Percentiles rank a stretch among this genome's conserved stretches.
phyloP scores from a whole-genome alignment of 2,113 vertebrate species.

The Pagrus major region DNA sequence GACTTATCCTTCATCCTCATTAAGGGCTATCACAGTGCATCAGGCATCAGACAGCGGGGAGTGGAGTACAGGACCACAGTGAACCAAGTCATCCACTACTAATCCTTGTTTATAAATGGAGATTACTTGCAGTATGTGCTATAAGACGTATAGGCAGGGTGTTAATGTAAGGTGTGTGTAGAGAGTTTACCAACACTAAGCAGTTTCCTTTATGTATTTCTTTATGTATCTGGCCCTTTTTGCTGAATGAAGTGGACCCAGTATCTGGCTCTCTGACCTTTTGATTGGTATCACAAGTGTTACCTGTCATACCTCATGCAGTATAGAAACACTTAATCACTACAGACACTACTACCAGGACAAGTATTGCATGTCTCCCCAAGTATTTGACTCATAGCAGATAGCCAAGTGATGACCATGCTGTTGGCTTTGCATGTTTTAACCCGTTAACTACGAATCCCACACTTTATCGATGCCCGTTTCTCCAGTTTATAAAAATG shows the following conservation, averaged over 20 bases:
- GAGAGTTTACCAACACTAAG: conserved; percentile 67
- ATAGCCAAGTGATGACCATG: conserved; percentile 49
- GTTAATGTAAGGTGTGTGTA: conserved; percentile 49
- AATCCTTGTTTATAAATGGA: conserved; percentile 55
- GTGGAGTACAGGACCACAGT: conserved; percentile 63
- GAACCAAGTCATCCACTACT: conserved; percentile 68
- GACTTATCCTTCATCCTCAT: conserved; percentile 81
- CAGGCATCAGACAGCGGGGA: conserved; percentile 64
- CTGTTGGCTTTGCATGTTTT: conserved; percentile 35
- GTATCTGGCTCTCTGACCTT: conserved; percentile 25
- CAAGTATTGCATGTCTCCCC: conserved; percentile 58
- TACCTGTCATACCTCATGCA: conserved; percentile 38
- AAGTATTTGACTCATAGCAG: conserved; percentile 57
- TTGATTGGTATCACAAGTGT: conserved; percentile 48
- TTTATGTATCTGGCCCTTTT: conserved; percentile 26
- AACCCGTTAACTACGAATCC: conserved; percentile 8
- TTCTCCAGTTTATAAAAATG: neutral
- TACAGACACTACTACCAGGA: conserved; percentile 55
- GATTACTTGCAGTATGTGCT: conserved; percentile 58
- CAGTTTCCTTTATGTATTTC: conserved; percentile 37
- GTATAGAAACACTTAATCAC: conserved; percentile 46
- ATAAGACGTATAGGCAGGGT: conserved; percentile 49
- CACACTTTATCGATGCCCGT: neutral
- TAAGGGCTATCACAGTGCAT: conserved; percentile 84
- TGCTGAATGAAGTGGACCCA: conserved; percentile 23